These are phyloP conservation scores for Vireo altiloquus DNA, from an alignment of 2,113 vertebrate species.

Conservation along the genomic window DNA sequence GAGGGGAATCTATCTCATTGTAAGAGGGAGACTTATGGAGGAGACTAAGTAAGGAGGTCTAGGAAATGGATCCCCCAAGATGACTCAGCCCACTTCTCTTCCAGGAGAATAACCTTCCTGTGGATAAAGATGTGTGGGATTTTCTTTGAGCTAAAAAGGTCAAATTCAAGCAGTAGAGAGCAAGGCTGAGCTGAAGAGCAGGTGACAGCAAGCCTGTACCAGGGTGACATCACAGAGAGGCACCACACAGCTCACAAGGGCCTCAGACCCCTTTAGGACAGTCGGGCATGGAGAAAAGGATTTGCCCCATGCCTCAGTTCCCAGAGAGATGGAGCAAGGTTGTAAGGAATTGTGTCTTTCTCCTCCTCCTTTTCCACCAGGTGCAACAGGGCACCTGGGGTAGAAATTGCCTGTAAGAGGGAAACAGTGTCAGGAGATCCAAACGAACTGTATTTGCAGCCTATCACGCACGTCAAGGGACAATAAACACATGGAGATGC, in stretches of 20 bases:
- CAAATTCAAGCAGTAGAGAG: accelerated
- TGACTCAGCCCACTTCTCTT: background rate
- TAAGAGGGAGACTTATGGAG: background rate
- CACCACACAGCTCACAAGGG: accelerated
- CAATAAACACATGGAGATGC: background rate
- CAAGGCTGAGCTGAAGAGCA: background rate
- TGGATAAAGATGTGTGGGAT: background rate
- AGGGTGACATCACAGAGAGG: background rate
- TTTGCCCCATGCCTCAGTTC: background rate
- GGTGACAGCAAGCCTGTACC: background rate
- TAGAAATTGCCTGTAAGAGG: background rate
- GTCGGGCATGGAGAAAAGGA: background rate
- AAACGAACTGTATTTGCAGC: background rate
- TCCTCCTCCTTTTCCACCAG: background rate
- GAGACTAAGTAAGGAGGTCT: background rate
- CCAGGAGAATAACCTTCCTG: background rate
- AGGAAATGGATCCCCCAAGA: background rate
- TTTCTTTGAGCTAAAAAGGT: background rate
- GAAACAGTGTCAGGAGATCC: background rate
- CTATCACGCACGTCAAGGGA: background rate
- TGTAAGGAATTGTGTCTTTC: background rate
- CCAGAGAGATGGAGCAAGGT: background rate
- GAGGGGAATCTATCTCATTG: background rate
- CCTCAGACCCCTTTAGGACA: background rate
- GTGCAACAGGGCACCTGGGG: background rate